These are phyloP conservation scores for Nephrotoma flavescens DNA, from an alignment of 2,888 invertebrate genomes.

Conservation along the genomic window DNA sequence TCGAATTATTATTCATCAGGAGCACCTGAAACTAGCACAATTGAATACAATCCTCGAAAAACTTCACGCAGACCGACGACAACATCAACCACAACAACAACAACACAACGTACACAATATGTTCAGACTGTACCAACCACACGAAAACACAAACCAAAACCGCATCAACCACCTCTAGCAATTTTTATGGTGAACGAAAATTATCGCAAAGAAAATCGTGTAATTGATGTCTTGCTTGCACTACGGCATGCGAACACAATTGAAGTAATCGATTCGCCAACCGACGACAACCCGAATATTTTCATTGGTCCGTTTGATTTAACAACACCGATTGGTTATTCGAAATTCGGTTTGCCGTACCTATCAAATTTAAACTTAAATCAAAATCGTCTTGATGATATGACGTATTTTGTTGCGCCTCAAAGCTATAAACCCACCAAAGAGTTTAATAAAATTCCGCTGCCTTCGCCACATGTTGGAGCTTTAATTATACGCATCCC, in stretches of 20 bases:
- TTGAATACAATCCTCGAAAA: not conserved
- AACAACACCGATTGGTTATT: conserved; percentile 52
- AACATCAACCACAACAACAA: conserved; percentile 18
- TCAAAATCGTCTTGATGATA: conserved; percentile 47
- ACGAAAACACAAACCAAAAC: conserved; percentile 47
- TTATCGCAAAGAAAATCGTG: conserved; percentile 35
- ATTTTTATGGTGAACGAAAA: conserved; percentile 52
- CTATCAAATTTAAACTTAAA: conserved; percentile 58
- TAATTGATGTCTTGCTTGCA: conserved; percentile 53
- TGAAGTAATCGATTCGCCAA: conserved; percentile 58
- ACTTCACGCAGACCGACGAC: conserved; percentile 8
- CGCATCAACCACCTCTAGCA: conserved; percentile 73
- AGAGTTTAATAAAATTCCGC: conserved; percentile 71
- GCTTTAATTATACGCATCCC: conserved; percentile 59
- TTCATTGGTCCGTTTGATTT: conserved; percentile 70
- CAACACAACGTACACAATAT: conserved; percentile 32
- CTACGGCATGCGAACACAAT: conserved; percentile 58
- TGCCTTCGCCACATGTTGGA: conserved; percentile 76
- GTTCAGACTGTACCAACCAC: conserved; percentile 11
- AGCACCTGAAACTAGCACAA: conserved; percentile 17
- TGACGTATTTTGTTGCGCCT: conserved; percentile 77
- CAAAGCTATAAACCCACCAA: conserved; percentile 69
- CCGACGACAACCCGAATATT: conserved; percentile 52
- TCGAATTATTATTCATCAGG: conserved; percentile 29
- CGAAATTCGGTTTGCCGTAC: conserved; percentile 71